phyloP scores from a whole-genome alignment of 2,888 invertebrate species.

The Gari tellinella region DNA sequence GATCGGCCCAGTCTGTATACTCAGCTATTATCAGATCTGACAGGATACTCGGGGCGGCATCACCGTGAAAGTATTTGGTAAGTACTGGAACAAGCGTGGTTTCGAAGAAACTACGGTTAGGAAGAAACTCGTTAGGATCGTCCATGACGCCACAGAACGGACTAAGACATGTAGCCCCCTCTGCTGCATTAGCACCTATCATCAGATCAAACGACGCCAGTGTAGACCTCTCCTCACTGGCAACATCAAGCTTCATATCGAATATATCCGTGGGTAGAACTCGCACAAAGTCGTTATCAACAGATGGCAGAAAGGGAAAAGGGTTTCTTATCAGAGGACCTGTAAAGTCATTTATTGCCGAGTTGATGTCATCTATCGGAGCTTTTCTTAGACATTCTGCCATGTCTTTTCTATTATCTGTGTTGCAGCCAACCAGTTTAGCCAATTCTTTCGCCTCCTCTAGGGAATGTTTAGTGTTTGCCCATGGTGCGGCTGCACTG shows the following conservation, averaged over 20 bases:
- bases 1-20: slow-evolving; percentile 21
- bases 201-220: slow-evolving; percentile 82
- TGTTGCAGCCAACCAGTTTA: slow-evolving; percentile 23
- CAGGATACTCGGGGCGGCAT: too few species aligned
- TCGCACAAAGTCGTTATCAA: slow-evolving; percentile 7
- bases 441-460: slow-evolving; percentile 38
- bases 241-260: neutral
- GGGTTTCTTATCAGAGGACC: neutral
- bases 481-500: slow-evolving; percentile 62
- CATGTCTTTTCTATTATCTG: slow-evolving; percentile 26
- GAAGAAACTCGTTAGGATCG: slow-evolving; percentile 88
- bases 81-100: neutral
- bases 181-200: slow-evolving; percentile 96
- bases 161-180: slow-evolving; percentile 87
- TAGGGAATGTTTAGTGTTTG: slow-evolving; percentile 22
- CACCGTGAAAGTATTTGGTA: too few species aligned
- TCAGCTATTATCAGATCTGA: neutral
- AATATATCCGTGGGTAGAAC: slow-evolving; percentile 3
- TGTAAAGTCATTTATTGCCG: slow-evolving; percentile 1
- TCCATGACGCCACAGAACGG: slow-evolving; percentile 90
- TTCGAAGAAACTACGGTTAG: slow-evolving; percentile 7
- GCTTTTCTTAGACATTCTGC: slow-evolving; percentile 7
- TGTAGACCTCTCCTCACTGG: neutral
- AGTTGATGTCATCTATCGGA: neutral
- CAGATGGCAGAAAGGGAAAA: neutral